These are phyloP conservation scores for Catocala fraxini DNA, from an alignment of 2,888 invertebrate genomes.

Conservation along the genomic window DNA sequence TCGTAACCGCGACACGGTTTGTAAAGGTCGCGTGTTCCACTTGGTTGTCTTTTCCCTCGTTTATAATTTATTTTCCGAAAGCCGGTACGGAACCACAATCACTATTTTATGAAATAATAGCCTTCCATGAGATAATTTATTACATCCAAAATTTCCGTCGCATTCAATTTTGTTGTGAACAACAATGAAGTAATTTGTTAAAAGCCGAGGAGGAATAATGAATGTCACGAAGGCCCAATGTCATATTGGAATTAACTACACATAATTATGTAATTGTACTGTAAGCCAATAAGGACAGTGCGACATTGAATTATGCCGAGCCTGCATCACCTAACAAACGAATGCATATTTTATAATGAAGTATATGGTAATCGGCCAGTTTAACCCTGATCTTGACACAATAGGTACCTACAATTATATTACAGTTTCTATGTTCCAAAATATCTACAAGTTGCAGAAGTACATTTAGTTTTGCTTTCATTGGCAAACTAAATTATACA, in stretches of 20 bases:
- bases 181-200: conserved; percentile 26
- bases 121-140: neutral
- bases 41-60: neutral
- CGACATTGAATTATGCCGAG: conserved; percentile 53
- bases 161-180: conserved; percentile 9
- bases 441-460: no score
- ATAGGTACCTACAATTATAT: no score
- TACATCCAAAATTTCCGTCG: conserved; percentile 14
- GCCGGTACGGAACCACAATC: neutral
- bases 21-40: neutral
- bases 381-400: neutral
- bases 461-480: no score
- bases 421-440: no score
- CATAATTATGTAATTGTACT: conserved; percentile 43
- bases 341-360: conserved; percentile 7
- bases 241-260: conserved; percentile 27
- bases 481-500: no score
- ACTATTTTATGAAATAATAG: neutral
- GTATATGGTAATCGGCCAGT: conserved; percentile 2
- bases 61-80: neutral
- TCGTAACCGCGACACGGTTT: no score
- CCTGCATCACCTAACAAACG: conserved; percentile 15
- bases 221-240: conserved; percentile 38
- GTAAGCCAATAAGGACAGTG: conserved; percentile 42
- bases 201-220: conserved; percentile 28